phyloP scores from a whole-genome alignment of 2,797 vertebrate species.

The Zonotrichia albicollis region DNA sequence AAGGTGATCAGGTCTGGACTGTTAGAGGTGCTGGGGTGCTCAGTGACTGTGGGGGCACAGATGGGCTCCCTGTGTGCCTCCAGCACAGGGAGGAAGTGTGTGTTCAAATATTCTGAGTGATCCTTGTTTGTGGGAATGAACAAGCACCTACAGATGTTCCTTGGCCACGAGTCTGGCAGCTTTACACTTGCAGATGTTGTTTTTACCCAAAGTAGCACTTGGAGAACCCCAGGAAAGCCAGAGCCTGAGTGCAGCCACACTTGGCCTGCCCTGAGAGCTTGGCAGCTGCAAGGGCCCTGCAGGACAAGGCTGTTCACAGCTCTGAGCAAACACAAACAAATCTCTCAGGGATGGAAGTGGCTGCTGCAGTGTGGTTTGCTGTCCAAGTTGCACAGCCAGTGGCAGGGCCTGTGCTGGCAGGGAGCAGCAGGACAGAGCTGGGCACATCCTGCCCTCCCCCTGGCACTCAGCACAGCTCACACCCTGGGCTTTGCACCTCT shows the following conservation, averaged over 20 bases:
- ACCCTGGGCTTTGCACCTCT: not conserved
- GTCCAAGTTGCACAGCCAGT: not conserved
- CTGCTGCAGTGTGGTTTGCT: not conserved
- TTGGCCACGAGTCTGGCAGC: not conserved
- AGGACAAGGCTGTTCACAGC: not conserved
- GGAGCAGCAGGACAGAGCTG: accelerated
- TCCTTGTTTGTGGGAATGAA: not conserved
- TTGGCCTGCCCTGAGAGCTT: not conserved
- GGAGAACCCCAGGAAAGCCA: not conserved
- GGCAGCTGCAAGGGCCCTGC: not conserved
- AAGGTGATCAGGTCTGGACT: not conserved
- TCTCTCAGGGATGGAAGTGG: not conserved
- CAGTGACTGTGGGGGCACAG: not conserved
- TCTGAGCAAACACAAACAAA: not conserved
- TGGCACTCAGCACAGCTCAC: not conserved
- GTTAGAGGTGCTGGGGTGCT: not conserved
- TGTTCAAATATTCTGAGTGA: not conserved
- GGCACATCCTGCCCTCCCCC: not conserved
- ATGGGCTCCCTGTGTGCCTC: no score
- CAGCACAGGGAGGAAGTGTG: not conserved
- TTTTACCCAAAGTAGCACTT: not conserved
- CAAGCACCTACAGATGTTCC: not conserved
- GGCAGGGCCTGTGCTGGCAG: no score
- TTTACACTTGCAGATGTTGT: not conserved
- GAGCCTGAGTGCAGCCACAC: not conserved